phyloP scores from a whole-genome alignment of 2,888 invertebrate species.

The Spodoptera picta region DNA sequence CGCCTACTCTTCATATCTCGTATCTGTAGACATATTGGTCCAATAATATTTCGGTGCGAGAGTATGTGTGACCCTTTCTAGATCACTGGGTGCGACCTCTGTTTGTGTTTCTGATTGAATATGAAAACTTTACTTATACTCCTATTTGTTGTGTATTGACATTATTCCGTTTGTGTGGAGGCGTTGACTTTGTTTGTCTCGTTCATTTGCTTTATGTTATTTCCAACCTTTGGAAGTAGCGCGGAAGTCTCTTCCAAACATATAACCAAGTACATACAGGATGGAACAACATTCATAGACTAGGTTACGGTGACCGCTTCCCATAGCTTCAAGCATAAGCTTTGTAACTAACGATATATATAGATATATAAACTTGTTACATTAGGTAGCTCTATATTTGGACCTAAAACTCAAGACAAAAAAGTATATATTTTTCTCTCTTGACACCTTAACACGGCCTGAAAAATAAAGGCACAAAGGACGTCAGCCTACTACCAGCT shows the following conservation, averaged over 20 bases:
- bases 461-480: conserved; percentile 19
- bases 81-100: conserved; percentile 14
- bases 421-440: background rate
- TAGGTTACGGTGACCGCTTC: too few relatives aligned
- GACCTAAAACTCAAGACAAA: background rate
- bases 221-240: too few relatives aligned
- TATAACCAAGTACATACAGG: too few relatives aligned
- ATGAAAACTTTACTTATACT: conserved; percentile 29
- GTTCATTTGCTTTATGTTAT: conserved; percentile 1
- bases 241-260: too few relatives aligned
- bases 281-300: too few relatives aligned
- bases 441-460: background rate
- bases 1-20: conserved; percentile 11
- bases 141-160: conserved; percentile 15
- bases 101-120: conserved; percentile 38
- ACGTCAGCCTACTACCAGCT: conserved; percentile 36
- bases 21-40: conserved; percentile 6
- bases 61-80: conserved; percentile 25
- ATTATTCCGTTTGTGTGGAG: conserved; percentile 7
- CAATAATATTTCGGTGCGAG: conserved; percentile 23
- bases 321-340: too few relatives aligned
- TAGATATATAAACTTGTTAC: too few relatives aligned
- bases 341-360: too few relatives aligned
- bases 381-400: too few relatives aligned
- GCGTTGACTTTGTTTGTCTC: conserved; percentile 8